Base-by-base conservation (phyloP, 2,797 vertebrate species). In the Sebastes flavidus region DNA sequence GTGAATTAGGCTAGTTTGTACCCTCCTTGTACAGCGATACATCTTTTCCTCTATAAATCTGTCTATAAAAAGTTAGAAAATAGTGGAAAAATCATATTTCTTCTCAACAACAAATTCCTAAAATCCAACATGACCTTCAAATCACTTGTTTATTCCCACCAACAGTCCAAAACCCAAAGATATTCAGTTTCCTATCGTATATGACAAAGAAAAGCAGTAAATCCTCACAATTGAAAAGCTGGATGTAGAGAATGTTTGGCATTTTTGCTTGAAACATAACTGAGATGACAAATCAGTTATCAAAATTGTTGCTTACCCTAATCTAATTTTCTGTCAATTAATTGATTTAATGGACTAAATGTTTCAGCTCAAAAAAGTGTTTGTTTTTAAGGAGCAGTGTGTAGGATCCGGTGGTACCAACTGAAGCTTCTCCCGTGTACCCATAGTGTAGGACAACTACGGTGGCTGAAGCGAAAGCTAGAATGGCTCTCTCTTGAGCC, bases 231-330 rank as follows among this genome's bases (percentile, higher is more conserved):
- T 4, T 29, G 1, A 36, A 55, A 55, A 18, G 14, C 8, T 70
- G 6, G 49, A 55, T 29, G 14, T 6, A 20, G 46, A 16, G 5
- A 27, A 27, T 38, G 6, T 16, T 73, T 73, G 46, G 2, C 2
- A 55, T 55, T 65, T 38, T 6, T 10, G 6, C 0, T 63, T 63
- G 30, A 54, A 74, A 38, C 16, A n/a, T 55, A 34, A 38, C 61
- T 49, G 0, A 49, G 0, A 49, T 49, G 18, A 49, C 0, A 0
- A 46, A 18, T 46, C 14, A 46, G 0, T 56, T 22, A n/a, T 1
- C 10, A 16, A 32, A 42, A 32, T 12, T 25, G 27, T 8, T 46
- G 1, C 1, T 38, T 14, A 30, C 18, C 10, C 30, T 75, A 32
- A 59, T 24, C 29, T 75, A 30, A 49, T 25, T 25, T 59, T 12